Evolutionary conservation across 2,888 invertebrate species (phyloP), one percentile per base, ranked within the genome.

Genomic region (Camptogramma bilineatum): DNA sequence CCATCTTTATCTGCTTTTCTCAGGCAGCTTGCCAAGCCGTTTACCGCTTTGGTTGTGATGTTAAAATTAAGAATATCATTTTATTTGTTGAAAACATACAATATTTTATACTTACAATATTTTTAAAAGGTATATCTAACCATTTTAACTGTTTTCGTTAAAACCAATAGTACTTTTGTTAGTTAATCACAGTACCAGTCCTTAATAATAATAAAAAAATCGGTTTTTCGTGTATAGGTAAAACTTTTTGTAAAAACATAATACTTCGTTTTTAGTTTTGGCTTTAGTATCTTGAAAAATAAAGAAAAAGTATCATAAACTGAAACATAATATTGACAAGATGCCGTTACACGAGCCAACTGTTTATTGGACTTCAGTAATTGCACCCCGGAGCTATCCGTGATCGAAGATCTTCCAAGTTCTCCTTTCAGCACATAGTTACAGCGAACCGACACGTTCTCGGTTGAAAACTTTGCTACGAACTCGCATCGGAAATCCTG

Each of bases 401-500:
- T 65, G 65, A 75, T 79, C 73, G 77, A 71, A 73, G 75, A 80
- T 78, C 76, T 73, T 51, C 59, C 72, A 81, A 82, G 74, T 81
- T 84, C 73, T 62, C 66, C 76, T 78, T 76, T 77, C 75, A 74
- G 69, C 77, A 80, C 74, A 67, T 61, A 68, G 62, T 71, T 78
- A 72, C 73, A 68, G 70, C 70, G 47, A 75, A 57, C 72, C 70
- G 68, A 79, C 80, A 78, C 76, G 79, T 81, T 72, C 70, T 68
- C 70, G 71, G 74, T 66, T 68, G 71, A 62, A 60, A 82, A 82
- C 76, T 84, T 77, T 64, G 69, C 68, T 74, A 77, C 73, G 72
- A 74, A 80, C 75, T 76, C 67, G 58, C 75, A 81, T 84, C 77
- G 78, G 78, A 78, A 85, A 81, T 82, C 80, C 77, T 59, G 76